phyloP scores from a whole-genome alignment of 2,113 vertebrate species.

The Malurus cyaneus region DNA sequence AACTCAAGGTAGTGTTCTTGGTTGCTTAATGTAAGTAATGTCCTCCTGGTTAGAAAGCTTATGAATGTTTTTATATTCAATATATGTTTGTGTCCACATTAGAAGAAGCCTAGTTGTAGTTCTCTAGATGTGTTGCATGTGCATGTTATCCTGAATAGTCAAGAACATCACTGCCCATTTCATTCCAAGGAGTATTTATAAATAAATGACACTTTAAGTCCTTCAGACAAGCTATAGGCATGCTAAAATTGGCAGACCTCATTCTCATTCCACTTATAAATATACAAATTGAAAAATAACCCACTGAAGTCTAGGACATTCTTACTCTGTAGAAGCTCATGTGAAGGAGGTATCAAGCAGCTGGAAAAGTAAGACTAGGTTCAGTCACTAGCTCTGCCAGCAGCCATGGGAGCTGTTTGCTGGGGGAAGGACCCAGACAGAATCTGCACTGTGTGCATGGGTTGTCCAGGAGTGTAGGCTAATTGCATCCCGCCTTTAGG shows the following conservation, averaged over 20 bases:
- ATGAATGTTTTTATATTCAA: neutral
- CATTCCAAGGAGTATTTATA: neutral
- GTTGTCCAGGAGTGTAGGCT: no score
- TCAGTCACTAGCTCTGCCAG: neutral
- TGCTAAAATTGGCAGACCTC: neutral
- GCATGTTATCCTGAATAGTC: neutral
- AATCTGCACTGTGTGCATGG: neutral
- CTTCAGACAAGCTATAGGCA: neutral
- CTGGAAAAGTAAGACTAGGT: neutral
- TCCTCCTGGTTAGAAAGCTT: neutral
- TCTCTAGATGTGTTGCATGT: neutral
- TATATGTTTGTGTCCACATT: rapidly evolving
- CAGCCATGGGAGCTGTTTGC: neutral
- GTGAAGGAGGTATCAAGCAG: neutral
- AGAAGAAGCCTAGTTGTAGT: neutral
- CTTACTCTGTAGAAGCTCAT: neutral
- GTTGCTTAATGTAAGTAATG: neutral
- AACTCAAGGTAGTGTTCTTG: neutral
- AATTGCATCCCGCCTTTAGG: neutral
- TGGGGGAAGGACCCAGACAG: neutral
- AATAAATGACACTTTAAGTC: neutral
- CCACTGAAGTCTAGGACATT: neutral
- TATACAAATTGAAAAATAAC: neutral
- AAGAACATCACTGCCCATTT: neutral
- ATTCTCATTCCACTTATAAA: neutral